These are phyloP conservation scores for Syngnathus typhle DNA, from an alignment of 2,113 vertebrate genomes.

Conservation along the genomic window DNA sequence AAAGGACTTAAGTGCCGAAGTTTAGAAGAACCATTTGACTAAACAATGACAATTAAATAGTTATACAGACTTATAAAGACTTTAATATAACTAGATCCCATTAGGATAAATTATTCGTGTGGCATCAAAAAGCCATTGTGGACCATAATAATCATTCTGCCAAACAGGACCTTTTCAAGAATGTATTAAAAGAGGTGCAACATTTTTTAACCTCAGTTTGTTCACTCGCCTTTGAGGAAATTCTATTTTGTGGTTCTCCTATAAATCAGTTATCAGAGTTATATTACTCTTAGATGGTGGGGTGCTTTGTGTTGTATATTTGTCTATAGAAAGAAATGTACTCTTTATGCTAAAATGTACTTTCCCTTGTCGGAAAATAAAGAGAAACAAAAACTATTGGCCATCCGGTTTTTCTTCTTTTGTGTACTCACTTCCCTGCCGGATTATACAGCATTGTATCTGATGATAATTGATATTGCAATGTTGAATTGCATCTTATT, in stretches of 20 bases:
- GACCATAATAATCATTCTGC: conserved; percentile 20
- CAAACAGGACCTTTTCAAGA: conserved; percentile 22
- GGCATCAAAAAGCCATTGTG: conserved; percentile 7
- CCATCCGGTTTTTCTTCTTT: conserved; percentile 25
- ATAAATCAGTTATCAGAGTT: conserved; percentile 25
- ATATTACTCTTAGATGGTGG: conserved; percentile 44
- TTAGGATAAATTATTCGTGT: not conserved
- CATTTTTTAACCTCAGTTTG: conserved; percentile 13
- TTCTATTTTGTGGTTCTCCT: conserved; percentile 39
- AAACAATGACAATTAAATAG: not conserved
- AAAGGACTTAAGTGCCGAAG: conserved; percentile 15
- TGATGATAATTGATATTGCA: not conserved
- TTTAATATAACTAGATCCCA: not conserved
- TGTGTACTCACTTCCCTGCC: not conserved
- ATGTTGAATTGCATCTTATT: not conserved
- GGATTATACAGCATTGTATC: not conserved
- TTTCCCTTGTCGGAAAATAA: conserved; percentile 50
- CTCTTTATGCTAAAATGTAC: conserved; percentile 54
- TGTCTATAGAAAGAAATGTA: conserved; percentile 39
- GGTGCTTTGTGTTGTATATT: conserved; percentile 52
- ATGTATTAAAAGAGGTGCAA: conserved; percentile 33
- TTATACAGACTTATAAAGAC: not conserved
- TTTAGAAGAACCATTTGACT: not conserved
- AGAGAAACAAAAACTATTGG: conserved; percentile 20
- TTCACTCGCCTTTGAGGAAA: conserved; percentile 25